phyloP scores from a whole-genome alignment of 92 coral and sea anemone genomes.

The Parazoanthus atlanticus region DNA sequence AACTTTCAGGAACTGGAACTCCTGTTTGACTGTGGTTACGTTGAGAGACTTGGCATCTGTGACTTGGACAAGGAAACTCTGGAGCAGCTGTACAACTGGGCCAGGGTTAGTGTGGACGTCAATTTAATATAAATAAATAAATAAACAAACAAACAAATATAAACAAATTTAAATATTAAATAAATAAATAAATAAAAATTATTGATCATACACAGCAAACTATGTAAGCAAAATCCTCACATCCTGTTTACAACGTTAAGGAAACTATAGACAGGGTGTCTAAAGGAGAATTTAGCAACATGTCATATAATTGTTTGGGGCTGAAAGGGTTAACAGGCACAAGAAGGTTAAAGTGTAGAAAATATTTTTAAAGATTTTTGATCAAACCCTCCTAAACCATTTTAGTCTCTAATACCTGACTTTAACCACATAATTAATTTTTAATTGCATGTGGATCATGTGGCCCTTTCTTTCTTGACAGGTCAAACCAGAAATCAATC shows the following conservation, averaged over 20 bases:
- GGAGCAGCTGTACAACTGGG: constrained; percentile 82
- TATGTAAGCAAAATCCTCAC: too few species aligned
- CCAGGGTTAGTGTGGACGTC: constrained; percentile 70
- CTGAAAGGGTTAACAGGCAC: neutral
- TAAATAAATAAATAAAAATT: too few species aligned
- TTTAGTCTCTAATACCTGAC: too few species aligned
- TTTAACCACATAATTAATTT: neutral
- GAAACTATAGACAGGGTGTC: too few species aligned
- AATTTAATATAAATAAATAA: neutral
- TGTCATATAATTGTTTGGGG: too few species aligned
- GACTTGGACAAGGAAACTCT: constrained; percentile 82
- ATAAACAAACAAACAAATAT: too few species aligned
- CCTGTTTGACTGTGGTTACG: constrained; percentile 83
- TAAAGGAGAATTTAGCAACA: too few species aligned
- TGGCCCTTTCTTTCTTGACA: constrained; percentile 28
- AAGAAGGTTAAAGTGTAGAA: neutral
- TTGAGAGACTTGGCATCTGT: constrained; percentile 77
- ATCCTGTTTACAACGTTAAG: too few species aligned
- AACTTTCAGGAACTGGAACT: constrained; percentile 82
- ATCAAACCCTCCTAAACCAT: too few species aligned
- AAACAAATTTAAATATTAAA: too few species aligned
- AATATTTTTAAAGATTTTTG: too few species aligned
- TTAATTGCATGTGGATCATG: neutral
- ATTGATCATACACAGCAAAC: too few species aligned
- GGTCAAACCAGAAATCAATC: constrained; percentile 91